Base-by-base conservation (phyloP, 2,797 vertebrate species). In the Craterocephalus amniculus region DNA sequence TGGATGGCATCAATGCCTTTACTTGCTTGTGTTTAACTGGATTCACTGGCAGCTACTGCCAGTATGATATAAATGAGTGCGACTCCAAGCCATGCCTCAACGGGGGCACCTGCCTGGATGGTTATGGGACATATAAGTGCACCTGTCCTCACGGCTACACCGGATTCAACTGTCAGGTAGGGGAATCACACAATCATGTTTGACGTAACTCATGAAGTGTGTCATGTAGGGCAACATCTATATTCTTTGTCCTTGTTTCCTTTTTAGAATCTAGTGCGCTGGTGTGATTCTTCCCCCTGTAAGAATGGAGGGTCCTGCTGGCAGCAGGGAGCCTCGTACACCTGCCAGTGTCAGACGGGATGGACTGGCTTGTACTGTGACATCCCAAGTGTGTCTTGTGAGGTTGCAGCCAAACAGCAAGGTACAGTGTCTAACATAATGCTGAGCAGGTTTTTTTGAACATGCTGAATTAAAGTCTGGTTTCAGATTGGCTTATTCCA, bases 281-380 rank as follows among this genome's bases (percentile, higher is more conserved):
- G 98, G 98, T 99, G 98, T 0, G 97, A 98, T 79, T 98, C 96
- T 0, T 96, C 95, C 0, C 98, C 98, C 2, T 99, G 98, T 89
- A 99, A 97, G 81, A 99, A 99, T 0, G 95, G 96, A 0, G 97
- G 98, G 12, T 94, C 92, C 0, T 99, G 98, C 88, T 97, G 96
- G 96, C 98, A 99, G 89, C 96, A 95, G 62, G 95, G 95, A 72
- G 94, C 96, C 1, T 94, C 94, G 16, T 99, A 98, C 83, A 97
- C 95, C 73, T 99, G 98, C 0, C 95, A 97, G 84, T 99, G 98
- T 87, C 95, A 94, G 87, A 96, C 96, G 0, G 96, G 97, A 14
- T 99, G 98, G 97, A 99, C 97, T 0, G 97, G 98, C 35, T 92
- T 97, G 43, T 97, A 98, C 81, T 99, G 98, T 0, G 98, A 99